phyloP scores from a whole-genome alignment of 1,140 invertebrate genomes.

The Drosophila watanabei region DNA sequence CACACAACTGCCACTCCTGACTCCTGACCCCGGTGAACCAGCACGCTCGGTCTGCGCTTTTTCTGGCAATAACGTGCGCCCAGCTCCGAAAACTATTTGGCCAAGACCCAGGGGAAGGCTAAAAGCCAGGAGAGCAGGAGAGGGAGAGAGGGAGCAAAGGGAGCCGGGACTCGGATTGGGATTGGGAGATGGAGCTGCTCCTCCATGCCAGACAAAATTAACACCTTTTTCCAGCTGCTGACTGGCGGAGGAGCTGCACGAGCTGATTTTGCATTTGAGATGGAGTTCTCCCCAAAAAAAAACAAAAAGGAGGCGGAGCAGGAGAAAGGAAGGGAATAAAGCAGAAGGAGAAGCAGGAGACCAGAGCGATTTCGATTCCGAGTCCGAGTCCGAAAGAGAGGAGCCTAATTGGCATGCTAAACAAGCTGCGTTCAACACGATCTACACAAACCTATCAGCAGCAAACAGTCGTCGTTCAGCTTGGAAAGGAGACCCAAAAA shows the following conservation, averaged over 20 bases:
- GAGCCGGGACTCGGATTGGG: constrained; percentile 16
- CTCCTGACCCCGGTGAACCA: constrained; percentile 73
- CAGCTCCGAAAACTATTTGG: constrained; percentile 64
- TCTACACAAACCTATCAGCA: constrained; percentile 76
- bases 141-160: constrained; percentile 15
- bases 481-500: constrained; percentile 24
- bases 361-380: constrained; percentile 46
- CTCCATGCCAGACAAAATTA: constrained; percentile 68
- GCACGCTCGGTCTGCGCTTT: constrained; percentile 69
- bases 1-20: constrained; percentile 7
- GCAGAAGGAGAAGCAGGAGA: constrained; percentile 1
- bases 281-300: constrained; percentile 33
- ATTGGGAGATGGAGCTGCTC: constrained; percentile 30
- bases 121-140: not conserved
- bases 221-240: constrained; percentile 75
- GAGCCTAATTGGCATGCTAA: constrained; percentile 84
- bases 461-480: constrained; percentile 37
- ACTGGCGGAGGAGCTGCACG: constrained; percentile 58
- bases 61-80: constrained; percentile 74
- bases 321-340: not conserved
- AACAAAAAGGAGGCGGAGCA: constrained; percentile 12
- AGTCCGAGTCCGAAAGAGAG: constrained; percentile 42
- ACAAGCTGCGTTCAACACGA: constrained; percentile 84
- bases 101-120: constrained; percentile 21
- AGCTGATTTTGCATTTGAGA: constrained; percentile 82